phyloP scores from a whole-genome alignment of 2,797 vertebrate species.

The Oceanodroma leucorhoa region DNA sequence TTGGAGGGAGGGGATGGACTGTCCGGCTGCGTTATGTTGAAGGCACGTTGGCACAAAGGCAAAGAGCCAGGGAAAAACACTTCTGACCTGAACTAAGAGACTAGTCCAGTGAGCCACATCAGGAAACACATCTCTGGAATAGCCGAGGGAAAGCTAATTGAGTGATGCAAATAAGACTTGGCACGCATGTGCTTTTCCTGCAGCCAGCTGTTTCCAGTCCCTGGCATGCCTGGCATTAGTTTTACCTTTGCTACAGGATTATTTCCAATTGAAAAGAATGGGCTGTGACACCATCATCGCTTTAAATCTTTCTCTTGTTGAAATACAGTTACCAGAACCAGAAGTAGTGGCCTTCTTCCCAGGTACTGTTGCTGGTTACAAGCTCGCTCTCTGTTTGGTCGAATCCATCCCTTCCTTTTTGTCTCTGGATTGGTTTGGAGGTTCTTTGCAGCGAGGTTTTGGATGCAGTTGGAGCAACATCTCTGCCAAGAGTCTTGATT shows the following conservation, averaged over 20 bases:
- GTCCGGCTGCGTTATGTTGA: background rate
- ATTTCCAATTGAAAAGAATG: background rate
- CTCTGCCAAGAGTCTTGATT: background rate
- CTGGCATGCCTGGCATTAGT: background rate
- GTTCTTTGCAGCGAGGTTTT: background rate
- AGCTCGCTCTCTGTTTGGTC: background rate
- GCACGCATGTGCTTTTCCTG: background rate
- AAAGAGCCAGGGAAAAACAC: background rate
- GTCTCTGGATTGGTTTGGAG: background rate
- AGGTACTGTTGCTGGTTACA: background rate
- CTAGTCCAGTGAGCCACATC: background rate
- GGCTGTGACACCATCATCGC: background rate
- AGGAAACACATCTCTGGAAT: background rate
- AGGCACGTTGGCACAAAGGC: background rate
- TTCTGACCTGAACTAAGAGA: background rate
- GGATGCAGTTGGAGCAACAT: background rate
- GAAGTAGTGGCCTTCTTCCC: background rate
- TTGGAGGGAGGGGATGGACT: background rate
- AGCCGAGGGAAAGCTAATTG: background rate
- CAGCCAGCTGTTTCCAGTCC: conserved; percentile 44
- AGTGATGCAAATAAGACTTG: conserved; percentile 51
- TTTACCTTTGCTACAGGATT: conserved; percentile 1
- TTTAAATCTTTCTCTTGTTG: background rate
- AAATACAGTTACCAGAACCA: background rate
- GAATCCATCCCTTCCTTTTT: background rate